Base-by-base conservation (phyloP, 2,113 vertebrate species). In the Bolborhynchus lineola region DNA sequence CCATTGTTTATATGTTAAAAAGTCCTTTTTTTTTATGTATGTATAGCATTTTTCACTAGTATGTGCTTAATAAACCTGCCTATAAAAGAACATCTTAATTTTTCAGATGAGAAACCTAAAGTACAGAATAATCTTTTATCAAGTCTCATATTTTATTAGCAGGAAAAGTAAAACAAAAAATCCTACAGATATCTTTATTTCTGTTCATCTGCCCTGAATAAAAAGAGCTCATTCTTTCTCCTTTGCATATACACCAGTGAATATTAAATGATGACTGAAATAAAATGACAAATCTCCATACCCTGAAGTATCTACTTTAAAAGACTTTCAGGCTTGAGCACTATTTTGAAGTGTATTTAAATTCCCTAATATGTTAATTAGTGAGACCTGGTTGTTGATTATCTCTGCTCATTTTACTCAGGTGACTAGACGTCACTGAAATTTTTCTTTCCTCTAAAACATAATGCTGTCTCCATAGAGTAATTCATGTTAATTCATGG, bases 401-500 rank as follows among this genome's bases (percentile, higher is more conserved):
- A 76, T 42, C 46, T 37, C 35, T 81, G 33, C 14, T 93, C 63
- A 83, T 92, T 88, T 87, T 53, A 80, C 26, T 76, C 55, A 55
- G 23, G 11, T 90, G 31, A 86, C 33, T 82, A 39, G n/a, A 93
- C 35, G 52, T 94, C 79, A 90, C 4, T 52, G 68, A 88, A 90
- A 80, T 74, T 24, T 63, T 95, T 91, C 78, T 84, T 88, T 87
- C 39, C 64, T 86, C 11, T 75, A 91, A 90, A 87, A 62, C 42
- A 47, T 23, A 65, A 63, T 33, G 14, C 79, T 41, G 14, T 82
- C 44, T 88, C 79, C 33, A 62, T 25, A 83, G 71, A 93, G 19
- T 77, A 92, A 91, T 79, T 96, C 31, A 90, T 87, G 53, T 90
- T 92, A 91, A 95, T 94, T 63, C 67, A 91, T 65, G 52, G 55